phyloP scores from a whole-genome alignment of 1,140 invertebrate genomes.

The Penaeus japonicus region DNA sequence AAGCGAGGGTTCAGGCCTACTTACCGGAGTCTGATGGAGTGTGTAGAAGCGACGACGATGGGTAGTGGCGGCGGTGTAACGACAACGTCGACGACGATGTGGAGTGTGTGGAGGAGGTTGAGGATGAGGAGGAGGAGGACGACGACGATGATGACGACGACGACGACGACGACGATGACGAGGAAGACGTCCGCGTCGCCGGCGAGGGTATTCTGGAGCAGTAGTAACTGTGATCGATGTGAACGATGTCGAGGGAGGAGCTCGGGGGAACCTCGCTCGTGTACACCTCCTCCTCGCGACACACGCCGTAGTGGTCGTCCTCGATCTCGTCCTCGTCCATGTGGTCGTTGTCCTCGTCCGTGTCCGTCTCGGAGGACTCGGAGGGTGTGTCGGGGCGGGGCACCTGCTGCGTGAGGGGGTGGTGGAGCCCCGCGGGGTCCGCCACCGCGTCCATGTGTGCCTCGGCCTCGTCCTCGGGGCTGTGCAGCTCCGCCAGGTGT shows the following conservation, averaged over 20 bases:
- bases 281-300: constrained; percentile 19
- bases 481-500: constrained; percentile 4
- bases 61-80: constrained; percentile 62
- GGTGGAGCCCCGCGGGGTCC: neutral
- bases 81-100: constrained; percentile 61
- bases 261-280: neutral
- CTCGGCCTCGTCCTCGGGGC: constrained; percentile 46
- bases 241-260: constrained; percentile 53
- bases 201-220: constrained; percentile 67
- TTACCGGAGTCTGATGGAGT: constrained; percentile 87
- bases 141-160: neutral
- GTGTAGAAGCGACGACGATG: constrained; percentile 78
- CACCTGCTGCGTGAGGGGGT: constrained; percentile 25
- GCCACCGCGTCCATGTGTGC: constrained; percentile 53
- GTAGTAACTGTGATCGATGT: constrained; percentile 77
- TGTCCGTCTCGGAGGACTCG: constrained; percentile 60
- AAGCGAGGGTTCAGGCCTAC: constrained; percentile 62
- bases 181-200: constrained; percentile 45
- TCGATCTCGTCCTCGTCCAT: constrained; percentile 61
- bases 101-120: neutral
- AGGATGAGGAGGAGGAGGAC: neutral
- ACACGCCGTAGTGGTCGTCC: neutral
- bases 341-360: constrained; percentile 64
- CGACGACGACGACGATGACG: constrained; percentile 59
- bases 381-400: constrained; percentile 38